Evolutionary conservation across 2,888 invertebrate species (phyloP), one percentile per base, ranked within the genome.

Genomic region (Plebejus melissa): DNA sequence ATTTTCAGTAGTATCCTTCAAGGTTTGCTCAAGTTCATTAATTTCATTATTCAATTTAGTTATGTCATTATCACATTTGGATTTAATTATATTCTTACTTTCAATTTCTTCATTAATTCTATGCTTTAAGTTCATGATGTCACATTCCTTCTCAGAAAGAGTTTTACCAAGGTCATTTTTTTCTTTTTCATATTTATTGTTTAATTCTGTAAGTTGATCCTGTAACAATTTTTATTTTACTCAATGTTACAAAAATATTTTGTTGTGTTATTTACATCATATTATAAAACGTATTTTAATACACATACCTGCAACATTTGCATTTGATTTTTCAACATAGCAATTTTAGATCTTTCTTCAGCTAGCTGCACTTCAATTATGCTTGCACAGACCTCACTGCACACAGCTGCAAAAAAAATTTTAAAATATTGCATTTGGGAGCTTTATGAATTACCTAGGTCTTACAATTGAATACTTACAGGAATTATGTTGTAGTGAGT

Each of bases 291-390:
- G 2, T 54, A 16, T 54, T 54, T 16, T 54, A 54, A 54, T 54
- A 50, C 7, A 77, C 77, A 79, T 83, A 88, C 93, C 88, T 91
- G 89, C 77, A 91, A 84, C 75, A 76, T 77, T 79, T 89, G 83
- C 71, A 93, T 85, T 79, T 92, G 88, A 78, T 88, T 87, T 80
- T 87, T 85, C 0, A 93, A 82, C 32, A 84, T 80, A 9, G 85
- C 86, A 74, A 88, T 87, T 79, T 89, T 92, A 6, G 90, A 90
- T 78, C 88, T 85, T 78, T 93, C 93, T 79, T 93, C 93, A 7
- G 84, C 84, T 7, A 93, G 82, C 77, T 93, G 93, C 1, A 93
- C 91, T 80, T 93, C 93, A 7, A 93, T 85, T 4, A 93, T 90
- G 81, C 91, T 91, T 2, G 85, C 89, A 77, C 93, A 93, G 0